Conservation (phyloP, 2,888 invertebrate species). For the Parascotia fuliginaria region DNA sequence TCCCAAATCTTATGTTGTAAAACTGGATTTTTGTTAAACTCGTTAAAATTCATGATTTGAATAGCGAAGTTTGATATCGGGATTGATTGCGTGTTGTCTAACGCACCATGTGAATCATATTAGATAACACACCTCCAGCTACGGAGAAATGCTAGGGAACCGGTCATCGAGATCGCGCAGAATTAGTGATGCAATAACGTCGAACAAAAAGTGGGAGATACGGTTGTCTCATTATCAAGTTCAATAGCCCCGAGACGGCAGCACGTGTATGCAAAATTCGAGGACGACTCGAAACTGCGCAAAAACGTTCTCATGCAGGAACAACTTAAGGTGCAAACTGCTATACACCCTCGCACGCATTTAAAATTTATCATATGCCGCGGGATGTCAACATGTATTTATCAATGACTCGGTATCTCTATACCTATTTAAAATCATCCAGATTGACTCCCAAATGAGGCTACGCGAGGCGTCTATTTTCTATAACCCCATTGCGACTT, state of each 20-base stretch:
- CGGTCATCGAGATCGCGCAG: conserved; percentile 51
- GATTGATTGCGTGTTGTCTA: conserved; percentile 15
- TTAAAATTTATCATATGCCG: conserved; percentile 76
- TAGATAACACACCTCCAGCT: conserved; percentile 42
- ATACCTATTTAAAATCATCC: conserved; percentile 54
- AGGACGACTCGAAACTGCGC: conserved; percentile 60
- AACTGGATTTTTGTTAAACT: conserved; percentile 65
- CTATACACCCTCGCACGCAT: conserved; percentile 48
- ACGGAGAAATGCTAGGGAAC: conserved; percentile 42
- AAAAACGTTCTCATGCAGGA: conserved; percentile 67
- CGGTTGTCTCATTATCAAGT: conserved; percentile 83
- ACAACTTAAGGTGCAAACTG: conserved; percentile 76
- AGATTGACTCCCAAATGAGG: conserved; percentile 64
- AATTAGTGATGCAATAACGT: conserved; percentile 75
- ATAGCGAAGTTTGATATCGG: conserved; percentile 12
- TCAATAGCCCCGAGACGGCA: conserved; percentile 81
- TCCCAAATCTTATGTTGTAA: conserved; percentile 57
- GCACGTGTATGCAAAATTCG: conserved; percentile 84
- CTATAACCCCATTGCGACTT: conserved; percentile 47
- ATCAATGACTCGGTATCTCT: conserved; percentile 72
- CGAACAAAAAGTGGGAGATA: conserved; percentile 71
- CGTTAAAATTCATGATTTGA: conserved; percentile 38
- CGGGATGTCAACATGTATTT: conserved; percentile 76
- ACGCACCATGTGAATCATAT: conserved; percentile 51
- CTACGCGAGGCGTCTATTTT: conserved; percentile 53